Evolutionary conservation across 2,113 vertebrate species (phyloP), one percentile per base, ranked within the genome.

Genomic region (Onychorhynchus coronatus): DNA sequence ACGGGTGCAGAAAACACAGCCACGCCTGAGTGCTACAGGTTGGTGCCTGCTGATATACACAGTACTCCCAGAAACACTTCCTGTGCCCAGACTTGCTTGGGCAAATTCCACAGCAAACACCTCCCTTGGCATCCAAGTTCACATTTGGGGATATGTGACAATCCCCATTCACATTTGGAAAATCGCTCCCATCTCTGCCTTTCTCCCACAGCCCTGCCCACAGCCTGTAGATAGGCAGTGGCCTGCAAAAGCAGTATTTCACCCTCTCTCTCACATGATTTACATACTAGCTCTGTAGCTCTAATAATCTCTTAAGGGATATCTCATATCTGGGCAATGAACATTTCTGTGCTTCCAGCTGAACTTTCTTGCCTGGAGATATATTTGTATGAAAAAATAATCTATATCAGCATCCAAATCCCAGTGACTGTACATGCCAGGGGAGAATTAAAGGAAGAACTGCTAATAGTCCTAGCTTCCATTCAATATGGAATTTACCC

Each of bases 111-210:
- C 1, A 0, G 52, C 63, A 56, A 65, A 80, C 1, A 2, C 20
- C 20, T 21, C 2, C 66, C 41, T 14, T 7, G 1, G 21, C 1
- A 0, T 41, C 41, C 31, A 18, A 0, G 3, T 4, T 33, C 4
- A 15, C 6, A 9, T 18, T 0, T 1, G 6, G 35, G 27, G 27
- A 55, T 21, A 7, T 0, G 1, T n/a, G 41, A 27, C 2, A 1
- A 9, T 23, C 62, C 27, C 68, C 22, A 2, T 4, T 12, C 11
- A 25, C 17, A 15, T 25, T 27, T 63, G 47, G 74, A 42, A 49
- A 62, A 41, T n/a, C 25, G 47, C 16, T 14, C 12, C 4, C 41
- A n/a, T 46, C 58, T 61, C 63, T 85, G 53, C 20, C 33, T 27
- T 16, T 33, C 35, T 41, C 44, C 72, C 22, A 4, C 33, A 72